Percentiles rank a stretch among this genome's conserved stretches.
Conservation (phyloP, 2,888 invertebrate genomes). For the Lysandra coridon region DNA sequence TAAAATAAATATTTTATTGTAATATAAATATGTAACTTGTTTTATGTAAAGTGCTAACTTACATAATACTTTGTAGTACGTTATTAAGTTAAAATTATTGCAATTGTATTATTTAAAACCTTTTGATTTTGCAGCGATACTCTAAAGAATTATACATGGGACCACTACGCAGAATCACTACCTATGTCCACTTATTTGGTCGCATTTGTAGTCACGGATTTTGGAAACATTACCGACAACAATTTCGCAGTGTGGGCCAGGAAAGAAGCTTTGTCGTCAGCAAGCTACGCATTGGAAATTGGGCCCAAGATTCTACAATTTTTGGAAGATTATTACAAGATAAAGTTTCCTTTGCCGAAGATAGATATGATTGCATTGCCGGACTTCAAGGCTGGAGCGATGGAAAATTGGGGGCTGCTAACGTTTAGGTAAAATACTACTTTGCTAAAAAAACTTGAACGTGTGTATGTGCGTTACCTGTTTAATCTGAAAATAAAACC, state of each 20-base stretch:
- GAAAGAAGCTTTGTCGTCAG: slow-evolving; percentile 84
- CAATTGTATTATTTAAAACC: no score
- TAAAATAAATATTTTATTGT: background rate
- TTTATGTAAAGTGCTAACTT: background rate
- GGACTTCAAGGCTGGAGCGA: slow-evolving; percentile 93
- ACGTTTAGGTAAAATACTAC: slow-evolving; percentile 82
- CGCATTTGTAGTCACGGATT: slow-evolving; percentile 91
- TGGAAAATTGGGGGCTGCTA: slow-evolving; percentile 94
- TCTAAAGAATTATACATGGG: slow-evolving; percentile 85
- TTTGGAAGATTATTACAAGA: slow-evolving; percentile 87
- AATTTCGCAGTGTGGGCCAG: slow-evolving; percentile 87
- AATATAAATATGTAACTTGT: background rate
- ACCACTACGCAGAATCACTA: slow-evolving; percentile 87
- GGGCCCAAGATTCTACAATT: slow-evolving; percentile 87
- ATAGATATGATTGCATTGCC: slow-evolving; percentile 96
- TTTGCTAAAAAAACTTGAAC: no score
- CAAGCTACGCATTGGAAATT: slow-evolving; percentile 87
- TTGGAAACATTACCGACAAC: slow-evolving; percentile 78
- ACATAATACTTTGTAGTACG: background rate
- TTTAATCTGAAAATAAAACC: no score
- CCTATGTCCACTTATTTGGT: slow-evolving; percentile 96
- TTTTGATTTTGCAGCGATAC: slow-evolving; percentile 65
- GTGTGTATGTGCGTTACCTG: no score
- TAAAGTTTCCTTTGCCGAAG: slow-evolving; percentile 89
- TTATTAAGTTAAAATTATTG: background rate